Conservation (phyloP, 2,888 invertebrate genomes). For the Pogonocherus hispidulus region DNA sequence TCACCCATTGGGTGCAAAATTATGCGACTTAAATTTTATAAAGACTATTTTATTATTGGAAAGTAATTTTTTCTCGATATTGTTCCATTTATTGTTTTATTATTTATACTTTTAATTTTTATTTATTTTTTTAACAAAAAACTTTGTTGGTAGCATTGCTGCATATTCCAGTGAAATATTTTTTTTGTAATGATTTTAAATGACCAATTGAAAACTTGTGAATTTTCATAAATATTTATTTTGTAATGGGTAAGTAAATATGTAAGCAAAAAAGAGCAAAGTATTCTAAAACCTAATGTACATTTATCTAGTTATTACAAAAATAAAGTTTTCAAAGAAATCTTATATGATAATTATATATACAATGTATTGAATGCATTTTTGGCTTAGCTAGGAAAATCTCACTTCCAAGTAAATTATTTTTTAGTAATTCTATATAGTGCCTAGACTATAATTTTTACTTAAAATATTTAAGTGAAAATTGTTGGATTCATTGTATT, state of each 20-base stretch:
- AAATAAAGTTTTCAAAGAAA: conserved; percentile 34
- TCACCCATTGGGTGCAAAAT: neutral
- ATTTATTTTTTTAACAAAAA: conserved; percentile 22
- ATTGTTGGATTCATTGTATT: conserved; percentile 49
- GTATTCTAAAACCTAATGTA: conserved; percentile 50
- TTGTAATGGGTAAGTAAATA: conserved; percentile 41
- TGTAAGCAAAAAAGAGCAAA: conserved; percentile 37
- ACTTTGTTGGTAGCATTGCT: neutral
- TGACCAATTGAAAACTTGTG: conserved; percentile 55
- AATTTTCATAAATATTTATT: conserved; percentile 50
- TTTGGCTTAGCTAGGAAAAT: conserved; percentile 45
- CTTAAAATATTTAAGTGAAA: conserved; percentile 56
- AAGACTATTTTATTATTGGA: conserved; percentile 16
- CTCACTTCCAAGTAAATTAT: conserved; percentile 44
- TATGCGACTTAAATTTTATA: conserved; percentile 14
- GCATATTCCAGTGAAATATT: conserved; percentile 26
- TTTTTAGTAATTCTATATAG: conserved; percentile 50
- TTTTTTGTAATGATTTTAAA: conserved; percentile 43
- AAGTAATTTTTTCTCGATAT: conserved; percentile 25
- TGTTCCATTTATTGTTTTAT: conserved; percentile 27
- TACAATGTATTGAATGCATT: conserved; percentile 44
- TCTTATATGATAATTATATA: conserved; percentile 27
- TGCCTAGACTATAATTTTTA: conserved; percentile 57
- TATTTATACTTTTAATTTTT: conserved; percentile 36
- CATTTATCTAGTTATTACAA: conserved; percentile 43